Evolutionary conservation across 2,888 invertebrate species (phyloP).

Genomic region (Nemurella pictetii): DNA sequence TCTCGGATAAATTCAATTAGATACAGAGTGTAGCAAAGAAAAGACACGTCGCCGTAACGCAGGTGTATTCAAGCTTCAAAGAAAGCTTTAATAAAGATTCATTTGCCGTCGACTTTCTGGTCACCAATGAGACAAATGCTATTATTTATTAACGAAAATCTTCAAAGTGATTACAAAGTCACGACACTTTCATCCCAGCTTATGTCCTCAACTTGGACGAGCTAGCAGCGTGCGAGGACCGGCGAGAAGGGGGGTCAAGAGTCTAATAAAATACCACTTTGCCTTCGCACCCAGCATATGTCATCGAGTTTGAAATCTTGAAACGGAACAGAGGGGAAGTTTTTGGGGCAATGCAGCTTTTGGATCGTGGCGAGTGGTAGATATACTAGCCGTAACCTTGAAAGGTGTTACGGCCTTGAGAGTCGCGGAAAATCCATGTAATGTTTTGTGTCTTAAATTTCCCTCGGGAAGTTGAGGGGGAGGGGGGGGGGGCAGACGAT

Average conservation of each 20-base stretch:
- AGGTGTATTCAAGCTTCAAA: background rate
- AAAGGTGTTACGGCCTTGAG: too few relatives aligned
- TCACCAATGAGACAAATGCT: background rate
- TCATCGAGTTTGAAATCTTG: too few relatives aligned
- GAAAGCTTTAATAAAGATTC: background rate
- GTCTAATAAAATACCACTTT: background rate
- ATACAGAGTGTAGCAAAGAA: background rate
- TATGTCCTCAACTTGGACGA: background rate
- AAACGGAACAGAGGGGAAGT: too few relatives aligned
- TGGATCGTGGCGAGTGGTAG: too few relatives aligned
- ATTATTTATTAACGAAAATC: background rate
- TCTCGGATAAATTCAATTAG: too few relatives aligned
- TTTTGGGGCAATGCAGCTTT: too few relatives aligned
- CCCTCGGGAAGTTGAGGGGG: too few relatives aligned
- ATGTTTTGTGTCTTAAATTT: background rate
- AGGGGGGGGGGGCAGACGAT: too few relatives aligned
- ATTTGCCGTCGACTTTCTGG: background rate
- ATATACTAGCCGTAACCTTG: background rate
- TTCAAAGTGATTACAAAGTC: conserved; percentile 11
- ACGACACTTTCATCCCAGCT: conserved; percentile 5
- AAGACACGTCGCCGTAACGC: background rate
- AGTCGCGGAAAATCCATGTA: background rate
- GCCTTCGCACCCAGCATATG: background rate
- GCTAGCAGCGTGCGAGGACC: background rate
- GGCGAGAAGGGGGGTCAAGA: background rate